phyloP scores from a whole-genome alignment of 2,113 vertebrate genomes.

The Prionailurus bengalensis region DNA sequence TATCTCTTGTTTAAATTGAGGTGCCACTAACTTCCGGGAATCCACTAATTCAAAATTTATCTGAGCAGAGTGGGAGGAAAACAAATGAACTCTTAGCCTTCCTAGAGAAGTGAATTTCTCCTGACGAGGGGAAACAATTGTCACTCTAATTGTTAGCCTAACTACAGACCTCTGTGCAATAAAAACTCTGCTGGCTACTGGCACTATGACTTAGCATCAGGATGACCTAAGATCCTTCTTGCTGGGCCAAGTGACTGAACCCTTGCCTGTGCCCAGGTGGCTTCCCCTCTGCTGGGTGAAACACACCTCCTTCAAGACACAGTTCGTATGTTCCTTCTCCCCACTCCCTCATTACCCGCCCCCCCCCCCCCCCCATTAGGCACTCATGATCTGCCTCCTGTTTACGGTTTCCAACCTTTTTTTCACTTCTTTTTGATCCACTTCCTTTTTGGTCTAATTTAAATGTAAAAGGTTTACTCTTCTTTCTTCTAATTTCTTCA shows the following conservation, averaged over 20 bases:
- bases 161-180: neutral
- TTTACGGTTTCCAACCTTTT: neutral
- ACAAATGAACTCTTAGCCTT: neutral
- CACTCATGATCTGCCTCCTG: neutral
- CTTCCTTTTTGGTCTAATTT: neutral
- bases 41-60: neutral
- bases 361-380: rapidly evolving
- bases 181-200: neutral
- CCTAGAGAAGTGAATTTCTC: neutral
- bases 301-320: rapidly evolving
- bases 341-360: rapidly evolving
- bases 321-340: neutral
- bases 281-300: neutral
- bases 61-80: neutral
- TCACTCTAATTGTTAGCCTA: neutral
- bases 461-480: neutral
- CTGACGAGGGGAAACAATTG: neutral
- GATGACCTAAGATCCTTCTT: neutral
- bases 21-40: neutral
- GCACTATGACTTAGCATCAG: neutral
- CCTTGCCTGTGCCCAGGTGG: rapidly evolving
- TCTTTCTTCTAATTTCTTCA: neutral
- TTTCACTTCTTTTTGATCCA: neutral
- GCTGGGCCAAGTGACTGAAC: neutral
- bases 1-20: neutral